phyloP scores from a whole-genome alignment of 2,888 invertebrate species.

The Corythucha ciliata region DNA sequence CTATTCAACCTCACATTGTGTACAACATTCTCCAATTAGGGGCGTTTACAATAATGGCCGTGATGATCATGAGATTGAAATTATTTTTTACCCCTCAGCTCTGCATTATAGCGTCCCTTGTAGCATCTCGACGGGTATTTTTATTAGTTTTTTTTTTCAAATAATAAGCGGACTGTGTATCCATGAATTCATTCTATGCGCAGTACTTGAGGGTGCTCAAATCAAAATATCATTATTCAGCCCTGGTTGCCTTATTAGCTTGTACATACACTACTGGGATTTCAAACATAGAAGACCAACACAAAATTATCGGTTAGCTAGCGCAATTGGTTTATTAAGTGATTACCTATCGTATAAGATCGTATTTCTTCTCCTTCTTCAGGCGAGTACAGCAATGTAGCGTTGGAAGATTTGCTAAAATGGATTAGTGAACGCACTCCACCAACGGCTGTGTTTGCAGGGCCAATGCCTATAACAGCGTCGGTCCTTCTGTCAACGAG shows the following conservation, averaged over 20 bases:
- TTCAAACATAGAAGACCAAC: constrained; percentile 46
- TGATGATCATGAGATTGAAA: constrained; percentile 66
- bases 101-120: constrained; percentile 60
- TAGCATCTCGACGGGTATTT: constrained; percentile 51
- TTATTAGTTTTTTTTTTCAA: neutral
- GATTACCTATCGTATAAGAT: neutral
- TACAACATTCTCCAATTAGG: constrained; percentile 63
- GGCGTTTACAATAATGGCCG: constrained; percentile 64
- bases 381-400: constrained; percentile 50
- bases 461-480: constrained; percentile 77
- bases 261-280: constrained; percentile 49
- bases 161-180: neutral
- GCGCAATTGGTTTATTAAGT: neutral
- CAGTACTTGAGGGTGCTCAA: constrained; percentile 42
- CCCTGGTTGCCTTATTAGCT: constrained; percentile 47
- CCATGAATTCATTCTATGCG: neutral
- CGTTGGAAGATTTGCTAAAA: constrained; percentile 60
- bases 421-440: constrained; percentile 62
- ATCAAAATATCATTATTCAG: constrained; percentile 42
- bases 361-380: constrained; percentile 26
- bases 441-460: constrained; percentile 65
- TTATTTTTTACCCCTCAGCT: constrained; percentile 68
- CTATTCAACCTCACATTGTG: constrained; percentile 49
- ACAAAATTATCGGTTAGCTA: constrained; percentile 43
- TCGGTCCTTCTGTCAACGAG: constrained; percentile 66